A percentile compares a stretch with the other conserved stretches of the same genome.
Conservation (phyloP, 2,797 vertebrate species). For the Hoplostethus atlanticus region DNA sequence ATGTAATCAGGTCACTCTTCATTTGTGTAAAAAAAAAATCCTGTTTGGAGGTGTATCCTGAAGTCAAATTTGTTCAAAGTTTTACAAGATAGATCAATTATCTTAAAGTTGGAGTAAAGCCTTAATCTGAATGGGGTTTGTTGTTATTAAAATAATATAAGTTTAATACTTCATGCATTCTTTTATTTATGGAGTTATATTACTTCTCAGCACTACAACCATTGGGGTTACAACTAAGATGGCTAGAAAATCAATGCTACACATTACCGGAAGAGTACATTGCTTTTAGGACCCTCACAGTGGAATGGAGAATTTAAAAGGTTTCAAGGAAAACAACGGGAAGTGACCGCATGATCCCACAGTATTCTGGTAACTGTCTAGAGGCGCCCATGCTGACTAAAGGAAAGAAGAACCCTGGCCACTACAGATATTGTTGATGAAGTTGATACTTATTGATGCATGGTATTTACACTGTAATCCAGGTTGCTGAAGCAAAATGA, state of each 20-base stretch:
- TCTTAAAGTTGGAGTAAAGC: neutral
- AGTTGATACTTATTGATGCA: constrained; percentile 41
- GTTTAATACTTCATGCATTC: constrained; percentile 35
- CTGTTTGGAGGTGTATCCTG: constrained; percentile 5
- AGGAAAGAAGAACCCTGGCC: constrained; percentile 60
- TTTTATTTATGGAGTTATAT: constrained; percentile 43
- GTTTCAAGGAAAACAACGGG: constrained; percentile 52
- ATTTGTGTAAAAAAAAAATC: constrained; percentile 48
- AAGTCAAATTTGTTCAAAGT: constrained; percentile 34
- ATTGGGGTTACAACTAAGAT: constrained; percentile 38
- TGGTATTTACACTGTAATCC: constrained; percentile 19
- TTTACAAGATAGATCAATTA: constrained; percentile 25
- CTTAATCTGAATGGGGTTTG: constrained; percentile 16
- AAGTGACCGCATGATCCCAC: constrained; percentile 50
- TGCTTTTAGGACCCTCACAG: constrained; percentile 60
- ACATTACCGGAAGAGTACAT: constrained; percentile 59
- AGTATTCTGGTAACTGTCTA: constrained; percentile 54
- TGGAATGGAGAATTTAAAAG: constrained; percentile 60
- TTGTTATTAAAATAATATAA: constrained; percentile 11
- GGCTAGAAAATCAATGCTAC: constrained; percentile 64
- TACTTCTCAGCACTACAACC: constrained; percentile 51
- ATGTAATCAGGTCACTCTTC: constrained; percentile 65
- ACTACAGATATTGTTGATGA: constrained; percentile 32
- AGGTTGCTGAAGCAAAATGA: constrained; percentile 1
- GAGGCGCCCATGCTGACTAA: constrained; percentile 53